These are phyloP conservation scores for Galaxias olidus DNA, from an alignment of 2,797 vertebrate genomes.

Conservation along the genomic window DNA sequence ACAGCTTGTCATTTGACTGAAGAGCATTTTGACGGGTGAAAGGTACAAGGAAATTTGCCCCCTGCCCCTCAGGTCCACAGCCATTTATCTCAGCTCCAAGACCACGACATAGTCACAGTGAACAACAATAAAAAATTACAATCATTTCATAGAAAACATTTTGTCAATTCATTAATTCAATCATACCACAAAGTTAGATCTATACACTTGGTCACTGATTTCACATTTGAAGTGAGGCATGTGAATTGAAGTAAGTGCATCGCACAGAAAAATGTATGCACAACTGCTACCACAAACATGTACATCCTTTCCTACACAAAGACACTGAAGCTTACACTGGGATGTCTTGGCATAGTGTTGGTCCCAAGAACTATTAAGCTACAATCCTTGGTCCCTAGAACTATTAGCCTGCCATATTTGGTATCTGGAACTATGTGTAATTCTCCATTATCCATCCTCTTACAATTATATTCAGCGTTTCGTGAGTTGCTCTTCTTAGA, in stretches of 20 bases:
- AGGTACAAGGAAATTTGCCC: no score
- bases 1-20: no score
- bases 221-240: conserved; percentile 48
- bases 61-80: neutral
- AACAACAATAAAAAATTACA: conserved; percentile 66
- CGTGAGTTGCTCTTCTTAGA: no score
- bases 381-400: neutral
- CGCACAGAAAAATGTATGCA: conserved; percentile 37
- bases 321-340: neutral
- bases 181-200: conserved; percentile 39
- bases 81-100: conserved; percentile 30
- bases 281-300: conserved; percentile 43
- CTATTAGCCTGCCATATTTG: conserved; percentile 14
- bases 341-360: conserved; percentile 36
- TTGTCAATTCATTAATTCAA: conserved; percentile 15
- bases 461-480: no score
- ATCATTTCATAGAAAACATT: conserved; percentile 49
- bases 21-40: no score
- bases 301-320: conserved; percentile 5
- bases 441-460: no score
- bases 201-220: conserved; percentile 36
- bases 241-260: conserved; percentile 32
- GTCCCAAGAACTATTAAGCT: conserved; percentile 38
- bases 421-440: no score
- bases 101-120: conserved; percentile 69